Percentiles rank a stretch among this genome's conserved stretches.
Conservation (phyloP, 2,113 vertebrate species). For the Prinia subflava region DNA sequence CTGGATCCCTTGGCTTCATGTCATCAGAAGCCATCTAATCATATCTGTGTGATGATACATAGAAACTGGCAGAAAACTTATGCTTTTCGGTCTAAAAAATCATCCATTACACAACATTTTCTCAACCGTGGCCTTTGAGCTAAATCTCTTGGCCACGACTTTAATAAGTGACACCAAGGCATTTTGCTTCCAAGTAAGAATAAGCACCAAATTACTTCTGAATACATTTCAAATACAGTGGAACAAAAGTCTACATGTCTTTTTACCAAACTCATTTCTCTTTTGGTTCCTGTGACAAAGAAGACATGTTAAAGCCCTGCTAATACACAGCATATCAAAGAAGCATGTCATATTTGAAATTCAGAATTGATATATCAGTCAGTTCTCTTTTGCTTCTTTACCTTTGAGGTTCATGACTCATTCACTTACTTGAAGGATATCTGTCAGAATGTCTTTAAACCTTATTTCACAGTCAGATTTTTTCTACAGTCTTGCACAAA, state of each 20-base stretch:
- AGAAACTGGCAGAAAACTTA: background rate
- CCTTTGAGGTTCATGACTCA: background rate
- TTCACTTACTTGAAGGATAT: background rate
- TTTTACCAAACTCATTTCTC: background rate
- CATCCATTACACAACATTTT: background rate
- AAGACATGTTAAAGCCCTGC: background rate
- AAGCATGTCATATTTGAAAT: background rate
- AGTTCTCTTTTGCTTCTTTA: constrained; percentile 1
- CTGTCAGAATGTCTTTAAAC: background rate
- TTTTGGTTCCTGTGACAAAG: background rate
- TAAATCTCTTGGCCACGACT: background rate
- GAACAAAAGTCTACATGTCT: background rate
- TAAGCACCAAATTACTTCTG: background rate
- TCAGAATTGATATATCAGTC: background rate
- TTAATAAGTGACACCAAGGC: background rate
- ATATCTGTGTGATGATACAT: background rate
- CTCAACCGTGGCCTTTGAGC: background rate
- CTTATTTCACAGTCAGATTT: background rate
- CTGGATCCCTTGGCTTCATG: background rate
- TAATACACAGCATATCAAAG: background rate
- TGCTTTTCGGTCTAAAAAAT: background rate
- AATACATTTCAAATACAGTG: background rate
- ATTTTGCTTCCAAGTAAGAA: background rate
- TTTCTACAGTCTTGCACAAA: background rate
- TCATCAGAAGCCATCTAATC: background rate